These are phyloP conservation scores for Olivierus martensii DNA, from an alignment of 1,140 invertebrate genomes.

Conservation along the genomic window DNA sequence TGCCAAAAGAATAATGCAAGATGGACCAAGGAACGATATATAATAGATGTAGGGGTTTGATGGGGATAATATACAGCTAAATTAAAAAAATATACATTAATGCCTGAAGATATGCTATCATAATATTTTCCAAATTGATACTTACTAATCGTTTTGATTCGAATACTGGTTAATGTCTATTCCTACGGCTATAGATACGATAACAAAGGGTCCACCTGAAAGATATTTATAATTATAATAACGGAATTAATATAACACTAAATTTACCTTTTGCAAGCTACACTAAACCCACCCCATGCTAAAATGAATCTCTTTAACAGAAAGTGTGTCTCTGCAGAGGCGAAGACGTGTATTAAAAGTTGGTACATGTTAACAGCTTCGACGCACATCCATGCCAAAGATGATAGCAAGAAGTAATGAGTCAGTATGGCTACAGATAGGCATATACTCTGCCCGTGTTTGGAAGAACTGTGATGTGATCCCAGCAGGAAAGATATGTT, in stretches of 20 bases:
- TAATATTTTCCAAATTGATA: not conserved
- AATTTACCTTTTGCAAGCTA: too few relatives aligned
- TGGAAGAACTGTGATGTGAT: slow-evolving; percentile 13
- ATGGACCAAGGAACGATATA: slow-evolving; percentile 31
- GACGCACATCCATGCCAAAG: slow-evolving; percentile 40
- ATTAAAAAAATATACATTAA: not conserved
- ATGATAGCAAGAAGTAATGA: slow-evolving; percentile 37
- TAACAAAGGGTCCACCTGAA: slow-evolving; percentile 31
- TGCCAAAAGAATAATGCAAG: slow-evolving; percentile 34
- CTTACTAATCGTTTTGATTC: slow-evolving; percentile 21
- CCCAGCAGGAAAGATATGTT: slow-evolving; percentile 35
- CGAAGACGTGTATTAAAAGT: slow-evolving; percentile 40
- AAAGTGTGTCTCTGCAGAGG: slow-evolving; percentile 34
- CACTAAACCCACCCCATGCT: slow-evolving; percentile 43
- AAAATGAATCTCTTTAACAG: slow-evolving; percentile 37
- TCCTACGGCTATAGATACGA: slow-evolving; percentile 28
- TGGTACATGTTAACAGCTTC: slow-evolving; percentile 42
- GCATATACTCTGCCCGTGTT: slow-evolving; percentile 24
- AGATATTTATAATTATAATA: too few relatives aligned
- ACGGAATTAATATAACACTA: too few relatives aligned
- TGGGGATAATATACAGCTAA: slow-evolving; percentile 31
- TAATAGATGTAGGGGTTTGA: slow-evolving; percentile 30
- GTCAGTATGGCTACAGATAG: slow-evolving; percentile 29
- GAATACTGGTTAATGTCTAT: slow-evolving; percentile 27
- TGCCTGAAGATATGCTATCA: not conserved